phyloP scores from a whole-genome alignment of 2,113 vertebrate species.

The Cygnus atratus region DNA sequence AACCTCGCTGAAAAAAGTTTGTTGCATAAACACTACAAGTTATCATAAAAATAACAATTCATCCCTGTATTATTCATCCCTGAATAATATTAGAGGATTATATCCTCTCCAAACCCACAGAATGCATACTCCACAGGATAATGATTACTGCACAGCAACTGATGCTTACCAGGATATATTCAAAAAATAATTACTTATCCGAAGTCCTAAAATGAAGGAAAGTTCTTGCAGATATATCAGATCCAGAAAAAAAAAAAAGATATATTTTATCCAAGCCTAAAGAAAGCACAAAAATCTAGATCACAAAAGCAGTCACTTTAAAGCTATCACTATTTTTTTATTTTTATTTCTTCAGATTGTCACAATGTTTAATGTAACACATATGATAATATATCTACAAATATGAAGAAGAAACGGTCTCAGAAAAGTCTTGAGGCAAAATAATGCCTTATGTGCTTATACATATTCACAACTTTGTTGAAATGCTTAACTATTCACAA shows the following conservation, averaged over 20 bases:
- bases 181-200: not conserved
- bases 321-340: not conserved
- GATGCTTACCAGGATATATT: not conserved
- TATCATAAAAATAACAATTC: not conserved
- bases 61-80: too few relatives aligned
- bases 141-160: not conserved
- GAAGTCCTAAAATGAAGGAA: not conserved
- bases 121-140: not conserved
- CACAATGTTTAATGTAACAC: not conserved
- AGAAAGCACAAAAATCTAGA: not conserved
- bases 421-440: not conserved
- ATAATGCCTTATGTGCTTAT: not conserved
- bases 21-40: not conserved
- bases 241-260: too few relatives aligned
- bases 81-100: too few relatives aligned
- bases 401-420: not conserved
- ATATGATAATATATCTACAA: not conserved
- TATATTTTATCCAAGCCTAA: too few relatives aligned
- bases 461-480: not conserved
- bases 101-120: not conserved
- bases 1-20: not conserved
- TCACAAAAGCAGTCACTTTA: not conserved
- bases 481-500: not conserved
- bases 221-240: not conserved
- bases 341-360: not conserved